Base-by-base conservation (phyloP, 1,140 invertebrate genomes). In the Hesperophylax magnus region DNA sequence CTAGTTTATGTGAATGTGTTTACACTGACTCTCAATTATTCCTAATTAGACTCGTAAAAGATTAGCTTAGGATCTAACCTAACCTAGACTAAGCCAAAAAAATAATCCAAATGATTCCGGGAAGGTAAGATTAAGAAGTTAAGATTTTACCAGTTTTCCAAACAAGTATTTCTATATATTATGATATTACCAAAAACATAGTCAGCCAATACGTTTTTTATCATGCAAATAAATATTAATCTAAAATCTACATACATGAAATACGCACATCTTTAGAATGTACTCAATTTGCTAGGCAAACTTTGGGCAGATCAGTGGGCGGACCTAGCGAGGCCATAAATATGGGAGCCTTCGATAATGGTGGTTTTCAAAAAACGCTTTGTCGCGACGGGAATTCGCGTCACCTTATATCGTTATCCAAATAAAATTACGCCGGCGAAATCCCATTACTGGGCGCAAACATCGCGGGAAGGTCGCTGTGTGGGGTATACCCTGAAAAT, bases 381-480 rank as follows among this genome's bases (percentile, higher is more conserved):
- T 78, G 72, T 56, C 53, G 27, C 63, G n/a, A 22, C 15, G 63
- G n/a, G 31, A 77, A 76, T n/a, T 65, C 56, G 76, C 80, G 79
- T 79, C 82, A 81, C 82, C 82, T 84, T 79, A 81, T 84, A 84
- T 84, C 79, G 79, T 84, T 81, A 81, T 84, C 77, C 79, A 84
- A 84, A 84, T 84, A 84, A 81, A 84, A 84, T 84, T 84, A 84
- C 82, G 80, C 63, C 56, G 63, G 72, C 77, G 63, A 81, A 84
- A 84, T 83, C 82, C 82, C 82, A 84, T 84, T 84, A 84, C 80
- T 53, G 60, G 60, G 65, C 53, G 82, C 80, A 84, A 84, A 84
- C 82, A 83, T 79, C 72, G 17, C 27, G 47, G 47, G 39, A 14
- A 47, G 39, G 39, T 47, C 39, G 34, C 34, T 14, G 69, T 72